Percentiles rank a stretch among this genome's conserved stretches.
Evolutionary conservation across 2,113 vertebrate species (phyloP).

Genomic region (Argyrosomus japonicus): DNA sequence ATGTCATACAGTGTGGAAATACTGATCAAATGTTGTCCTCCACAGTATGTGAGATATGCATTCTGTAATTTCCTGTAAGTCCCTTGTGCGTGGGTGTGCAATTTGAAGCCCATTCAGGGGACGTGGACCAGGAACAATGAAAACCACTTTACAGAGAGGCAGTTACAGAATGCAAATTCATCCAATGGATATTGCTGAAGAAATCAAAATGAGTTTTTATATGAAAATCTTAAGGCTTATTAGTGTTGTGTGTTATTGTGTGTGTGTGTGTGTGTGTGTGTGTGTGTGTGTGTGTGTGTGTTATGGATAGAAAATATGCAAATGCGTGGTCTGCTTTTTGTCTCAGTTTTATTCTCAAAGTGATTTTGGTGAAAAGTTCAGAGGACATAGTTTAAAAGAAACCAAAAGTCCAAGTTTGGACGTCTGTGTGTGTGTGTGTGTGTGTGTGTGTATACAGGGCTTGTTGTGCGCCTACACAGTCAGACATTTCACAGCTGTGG

Average conservation of each 20-base stretch:
- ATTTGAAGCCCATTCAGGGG: not conserved
- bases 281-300: not conserved
- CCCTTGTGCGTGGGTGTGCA: not conserved
- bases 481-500: slow-evolving; percentile 31
- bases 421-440: not conserved
- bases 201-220: not conserved
- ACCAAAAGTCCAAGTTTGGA: not conserved
- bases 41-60: not conserved
- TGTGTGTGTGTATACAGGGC: not conserved
- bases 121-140: not conserved
- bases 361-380: not conserved
- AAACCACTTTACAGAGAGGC: not conserved
- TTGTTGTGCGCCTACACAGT: slow-evolving; percentile 13
- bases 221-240: not conserved
- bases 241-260: not conserved
- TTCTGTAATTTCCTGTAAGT: not conserved
- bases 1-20: too few species aligned
- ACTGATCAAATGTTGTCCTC: not conserved
- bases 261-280: too few species aligned
- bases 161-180: not conserved
- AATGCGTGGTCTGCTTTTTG: not conserved
- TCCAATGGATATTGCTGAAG: not conserved
- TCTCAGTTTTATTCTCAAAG: not conserved
- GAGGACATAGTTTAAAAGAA: not conserved
- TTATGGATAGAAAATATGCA: not conserved